phyloP scores from a whole-genome alignment of 2,888 invertebrate species.

The Notocelia uddmanniana region DNA sequence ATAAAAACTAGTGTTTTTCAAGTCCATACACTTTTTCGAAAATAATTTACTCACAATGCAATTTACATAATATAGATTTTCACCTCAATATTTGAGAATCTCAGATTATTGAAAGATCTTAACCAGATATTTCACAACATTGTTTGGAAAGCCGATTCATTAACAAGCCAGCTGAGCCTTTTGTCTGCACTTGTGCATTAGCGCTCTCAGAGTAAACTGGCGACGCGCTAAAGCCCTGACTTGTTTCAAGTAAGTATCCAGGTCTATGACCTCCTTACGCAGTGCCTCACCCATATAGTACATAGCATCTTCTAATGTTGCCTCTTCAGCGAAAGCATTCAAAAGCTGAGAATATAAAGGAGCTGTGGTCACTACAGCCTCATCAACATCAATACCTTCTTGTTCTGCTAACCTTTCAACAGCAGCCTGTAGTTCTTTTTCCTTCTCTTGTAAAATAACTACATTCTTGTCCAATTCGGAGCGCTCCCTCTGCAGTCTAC shows the following conservation, averaged over 20 bases:
- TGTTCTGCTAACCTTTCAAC: slow-evolving; percentile 91
- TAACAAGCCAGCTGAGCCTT: slow-evolving; percentile 95
- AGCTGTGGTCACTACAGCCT: slow-evolving; percentile 98
- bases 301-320: slow-evolving; percentile 98
- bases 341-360: slow-evolving; percentile 98
- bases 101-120: slow-evolving; percentile 25
- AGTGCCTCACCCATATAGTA: slow-evolving; percentile 99
- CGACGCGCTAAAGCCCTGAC: slow-evolving; percentile 97
- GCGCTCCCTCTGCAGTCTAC: slow-evolving; percentile 91
- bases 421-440: slow-evolving; percentile 93
- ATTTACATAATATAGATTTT: slow-evolving; percentile 3
- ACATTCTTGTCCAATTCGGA: slow-evolving; percentile 94
- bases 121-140: slow-evolving; percentile 14
- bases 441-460: slow-evolving; percentile 93
- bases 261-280: slow-evolving; percentile 95
- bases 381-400: slow-evolving; percentile 96
- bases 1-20: neutral
- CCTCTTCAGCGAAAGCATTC: slow-evolving; percentile 98
- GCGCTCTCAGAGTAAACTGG: slow-evolving; percentile 97
- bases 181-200: slow-evolving; percentile 98
- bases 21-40: slow-evolving; percentile 5
- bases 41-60: slow-evolving; percentile 19
- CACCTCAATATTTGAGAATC: slow-evolving; percentile 18
- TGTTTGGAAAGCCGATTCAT: slow-evolving; percentile 38
- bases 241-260: slow-evolving; percentile 98